These are phyloP conservation scores for Bombus superbus DNA, from an alignment of 1,140 invertebrate genomes.

Conservation along the genomic window DNA sequence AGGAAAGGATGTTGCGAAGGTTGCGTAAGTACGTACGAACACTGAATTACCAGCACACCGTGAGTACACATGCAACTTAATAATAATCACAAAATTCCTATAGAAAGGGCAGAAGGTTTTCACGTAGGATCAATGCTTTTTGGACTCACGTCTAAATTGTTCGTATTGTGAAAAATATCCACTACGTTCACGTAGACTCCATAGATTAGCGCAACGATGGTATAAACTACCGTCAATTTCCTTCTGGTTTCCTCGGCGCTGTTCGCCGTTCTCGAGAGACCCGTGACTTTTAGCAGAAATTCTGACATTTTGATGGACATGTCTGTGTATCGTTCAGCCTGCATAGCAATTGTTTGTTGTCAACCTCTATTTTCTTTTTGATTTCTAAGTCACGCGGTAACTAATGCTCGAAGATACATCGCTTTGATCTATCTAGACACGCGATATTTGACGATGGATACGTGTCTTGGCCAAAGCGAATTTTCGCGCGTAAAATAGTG, in stretches of 20 bases:
- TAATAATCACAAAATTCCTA: not conserved
- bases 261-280: constrained; percentile 45
- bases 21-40: too few species aligned
- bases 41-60: too few species aligned
- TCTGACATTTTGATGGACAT: not conserved
- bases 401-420: not conserved
- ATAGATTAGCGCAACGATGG: not conserved
- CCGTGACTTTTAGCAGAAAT: constrained; percentile 43
- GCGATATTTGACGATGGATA: not conserved
- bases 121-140: too few species aligned
- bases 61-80: not conserved
- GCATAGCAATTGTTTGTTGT: not conserved
- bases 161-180: constrained; percentile 44
- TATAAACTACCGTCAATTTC: constrained; percentile 32
- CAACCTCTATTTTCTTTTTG: too few species aligned
- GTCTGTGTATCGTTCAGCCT: not conserved
- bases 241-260: not conserved
- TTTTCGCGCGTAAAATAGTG: too few species aligned
- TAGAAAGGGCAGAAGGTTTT: not conserved
- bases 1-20: too few species aligned
- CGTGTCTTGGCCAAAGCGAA: too few species aligned
- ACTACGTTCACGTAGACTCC: not conserved
- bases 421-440: constrained; percentile 25
- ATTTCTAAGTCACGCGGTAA: not conserved
- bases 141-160: constrained; percentile 54